Evolutionary conservation across 2,888 invertebrate genomes (phyloP), one percentile per base, ranked within the genome.

Genomic region (Pachymerium ferrugineum): DNA sequence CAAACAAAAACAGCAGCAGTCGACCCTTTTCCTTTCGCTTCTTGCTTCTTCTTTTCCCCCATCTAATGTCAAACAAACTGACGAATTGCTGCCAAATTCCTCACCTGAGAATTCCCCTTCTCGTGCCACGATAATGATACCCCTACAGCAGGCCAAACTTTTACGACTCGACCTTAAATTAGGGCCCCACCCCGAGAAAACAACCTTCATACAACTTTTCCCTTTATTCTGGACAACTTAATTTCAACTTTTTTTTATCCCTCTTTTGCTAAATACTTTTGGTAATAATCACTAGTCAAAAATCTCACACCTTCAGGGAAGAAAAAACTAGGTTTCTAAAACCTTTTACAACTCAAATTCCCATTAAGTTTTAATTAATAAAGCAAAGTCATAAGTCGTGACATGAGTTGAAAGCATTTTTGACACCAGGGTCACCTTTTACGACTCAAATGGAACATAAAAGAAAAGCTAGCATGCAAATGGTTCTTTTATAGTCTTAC

Each of bases 51-150:
- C 22, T 62, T 25, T 28, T 28, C 62, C 25, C 62, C 62, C 62
- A 62, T 62, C 62, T 25, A n/a, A 12, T 10, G 47, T 62, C 62
- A 25, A 62, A 14, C 62, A 62, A n/a, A 62, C 62, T 62, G 62
- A 62, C 62, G 62, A 62, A 62, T 62, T 62, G 62, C 62, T 62
- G 62, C 62, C 62, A 62, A 62, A 62, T 62, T 62, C 62, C 62
- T 62, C 62, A 62, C 62, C 62, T 62, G 62, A 22, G 28, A 62
- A 62, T 62, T 62, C 62, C 62, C 62, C 62, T 62, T 62, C 28
- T 62, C 62, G 62, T 62, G 62, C 62, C 62, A 62, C 28, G 62
- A 62, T 62, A 62, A 62, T 62, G 62, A 62, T 62, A 62, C 62
- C 62, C 62, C 62, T 62, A 62, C 62, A 62, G 62, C 62, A 28